These are phyloP conservation scores for Drosophila mojavensis DNA, from an alignment of 1,140 invertebrate genomes.

Conservation along the genomic window DNA sequence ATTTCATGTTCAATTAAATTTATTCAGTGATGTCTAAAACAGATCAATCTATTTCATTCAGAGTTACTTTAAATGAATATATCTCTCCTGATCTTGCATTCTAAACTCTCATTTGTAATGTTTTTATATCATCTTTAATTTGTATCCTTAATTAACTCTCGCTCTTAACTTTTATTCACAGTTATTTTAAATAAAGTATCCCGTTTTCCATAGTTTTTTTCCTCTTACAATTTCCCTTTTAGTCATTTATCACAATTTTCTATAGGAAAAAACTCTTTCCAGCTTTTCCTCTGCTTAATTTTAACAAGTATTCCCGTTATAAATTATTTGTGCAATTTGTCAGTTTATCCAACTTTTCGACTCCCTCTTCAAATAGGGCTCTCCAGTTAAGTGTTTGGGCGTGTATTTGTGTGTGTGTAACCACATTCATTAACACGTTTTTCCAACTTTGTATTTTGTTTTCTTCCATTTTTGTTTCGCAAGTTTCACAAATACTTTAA, in stretches of 20 bases:
- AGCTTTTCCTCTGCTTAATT: background rate
- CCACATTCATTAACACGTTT: slow-evolving; percentile 64
- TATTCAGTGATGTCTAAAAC: too few species aligned
- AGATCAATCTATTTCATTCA: too few species aligned
- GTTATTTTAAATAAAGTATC: too few species aligned
- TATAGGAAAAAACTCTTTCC: background rate
- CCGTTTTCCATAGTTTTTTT: too few species aligned
- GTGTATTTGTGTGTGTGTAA: background rate
- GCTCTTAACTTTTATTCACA: too few species aligned
- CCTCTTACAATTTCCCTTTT: background rate
- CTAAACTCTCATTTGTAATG: too few species aligned
- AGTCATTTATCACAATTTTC: background rate
- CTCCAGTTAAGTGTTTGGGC: background rate
- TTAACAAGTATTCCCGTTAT: background rate
- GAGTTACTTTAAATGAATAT: too few species aligned
- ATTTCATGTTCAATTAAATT: too few species aligned
- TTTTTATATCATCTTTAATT: too few species aligned
- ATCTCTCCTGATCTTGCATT: too few species aligned
- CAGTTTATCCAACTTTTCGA: slow-evolving; percentile 19
- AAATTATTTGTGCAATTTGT: slow-evolving; percentile 54
- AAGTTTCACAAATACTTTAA: slow-evolving; percentile 45
- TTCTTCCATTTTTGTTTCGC: background rate
- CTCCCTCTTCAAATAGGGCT: background rate
- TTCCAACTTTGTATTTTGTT: slow-evolving; percentile 28
- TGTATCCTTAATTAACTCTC: too few species aligned